Conservation (phyloP, 1,140 invertebrate species). For the Penaeus indicus region DNA sequence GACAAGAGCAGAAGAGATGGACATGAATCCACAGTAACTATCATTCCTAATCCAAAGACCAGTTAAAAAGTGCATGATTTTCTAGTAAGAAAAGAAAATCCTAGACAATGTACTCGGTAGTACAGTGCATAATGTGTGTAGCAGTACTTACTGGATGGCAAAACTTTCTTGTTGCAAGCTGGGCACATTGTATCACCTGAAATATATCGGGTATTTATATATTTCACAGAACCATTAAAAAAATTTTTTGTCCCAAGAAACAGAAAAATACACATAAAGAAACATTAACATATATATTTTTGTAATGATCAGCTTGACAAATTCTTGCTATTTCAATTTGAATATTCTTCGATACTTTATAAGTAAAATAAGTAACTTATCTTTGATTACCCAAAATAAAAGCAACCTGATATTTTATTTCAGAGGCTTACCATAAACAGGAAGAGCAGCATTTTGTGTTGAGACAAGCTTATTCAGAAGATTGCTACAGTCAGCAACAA, state of each 20-base stretch:
- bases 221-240: too few relatives aligned
- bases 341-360: not conserved
- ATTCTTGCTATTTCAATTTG: too few relatives aligned
- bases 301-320: too few relatives aligned
- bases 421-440: constrained; percentile 39
- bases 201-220: not conserved
- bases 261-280: too few relatives aligned
- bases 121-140: not conserved
- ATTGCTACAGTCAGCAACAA: constrained; percentile 38
- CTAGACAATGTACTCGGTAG: not conserved
- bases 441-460: constrained; percentile 34
- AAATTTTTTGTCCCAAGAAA: too few relatives aligned
- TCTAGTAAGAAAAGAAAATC: not conserved
- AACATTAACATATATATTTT: too few relatives aligned
- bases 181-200: constrained; percentile 48
- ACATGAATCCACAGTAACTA: too few relatives aligned
- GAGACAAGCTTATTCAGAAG: constrained; percentile 39
- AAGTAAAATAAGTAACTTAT: not conserved
- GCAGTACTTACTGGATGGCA: constrained; percentile 33
- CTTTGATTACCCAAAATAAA: not conserved
- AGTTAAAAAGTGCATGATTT: too few relatives aligned
- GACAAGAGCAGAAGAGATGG: too few relatives aligned
- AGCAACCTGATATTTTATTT: too few relatives aligned
- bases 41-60: too few relatives aligned
- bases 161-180: constrained; percentile 50